A percentile compares a stretch with the other conserved stretches of the same genome.
Evolutionary conservation across 2,113 vertebrate species (phyloP).

Genomic region (Apteryx owenii): DNA sequence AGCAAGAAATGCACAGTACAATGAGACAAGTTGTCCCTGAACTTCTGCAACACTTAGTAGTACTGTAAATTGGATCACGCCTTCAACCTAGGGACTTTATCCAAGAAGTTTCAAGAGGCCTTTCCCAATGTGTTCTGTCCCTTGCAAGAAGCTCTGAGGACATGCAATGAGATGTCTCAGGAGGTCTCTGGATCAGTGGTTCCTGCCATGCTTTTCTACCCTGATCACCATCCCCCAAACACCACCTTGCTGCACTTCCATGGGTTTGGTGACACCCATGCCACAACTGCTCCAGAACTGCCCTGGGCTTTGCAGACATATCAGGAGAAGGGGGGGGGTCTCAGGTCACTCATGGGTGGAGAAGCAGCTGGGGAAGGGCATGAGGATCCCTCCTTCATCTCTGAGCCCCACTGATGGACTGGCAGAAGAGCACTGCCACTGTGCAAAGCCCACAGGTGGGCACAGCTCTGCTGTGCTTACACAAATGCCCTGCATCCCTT

Average conservation of each 20-base stretch:
- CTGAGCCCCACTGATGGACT: no score
- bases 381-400: no score
- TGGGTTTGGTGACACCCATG: neutral
- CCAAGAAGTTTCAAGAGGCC: neutral
- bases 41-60: neutral
- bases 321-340: neutral
- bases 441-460: neutral
- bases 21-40: neutral
- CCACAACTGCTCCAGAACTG: neutral
- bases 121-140: neutral
- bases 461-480: neutral
- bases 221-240: neutral
- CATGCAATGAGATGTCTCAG: neutral
- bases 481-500: no score
- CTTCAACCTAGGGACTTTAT: neutral
- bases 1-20: neutral
- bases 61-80: neutral
- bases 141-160: neutral
- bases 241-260: neutral
- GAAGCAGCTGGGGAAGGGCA: no score
- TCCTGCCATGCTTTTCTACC: neutral
- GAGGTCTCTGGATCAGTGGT: neutral
- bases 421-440: neutral
- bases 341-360: no score
- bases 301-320: neutral